Evolutionary conservation across 2,888 invertebrate species (phyloP).

Genomic region (Oscheius onirici): DNA sequence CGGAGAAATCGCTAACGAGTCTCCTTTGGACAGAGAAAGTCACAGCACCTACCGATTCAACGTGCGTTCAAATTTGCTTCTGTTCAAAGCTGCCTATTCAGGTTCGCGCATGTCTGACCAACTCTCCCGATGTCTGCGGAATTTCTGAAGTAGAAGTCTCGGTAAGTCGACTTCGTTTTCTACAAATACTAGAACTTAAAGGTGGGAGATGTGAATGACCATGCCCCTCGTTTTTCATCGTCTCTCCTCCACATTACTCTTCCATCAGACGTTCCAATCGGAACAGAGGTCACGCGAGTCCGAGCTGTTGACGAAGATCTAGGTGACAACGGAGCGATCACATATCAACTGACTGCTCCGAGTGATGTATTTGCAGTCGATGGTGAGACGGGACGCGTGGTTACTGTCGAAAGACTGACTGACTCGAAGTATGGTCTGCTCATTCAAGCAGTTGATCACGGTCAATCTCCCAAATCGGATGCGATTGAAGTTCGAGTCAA

Average conservation of each 20-base stretch:
- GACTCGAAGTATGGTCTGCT: constrained; percentile 44
- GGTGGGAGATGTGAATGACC: constrained; percentile 66
- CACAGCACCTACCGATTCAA: constrained; percentile 41
- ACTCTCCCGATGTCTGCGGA: constrained; percentile 38
- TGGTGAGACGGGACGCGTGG: constrained; percentile 39
- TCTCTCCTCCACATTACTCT: constrained; percentile 51
- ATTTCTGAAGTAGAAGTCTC: constrained; percentile 38
- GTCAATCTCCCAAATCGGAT: constrained; percentile 43
- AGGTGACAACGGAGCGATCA: constrained; percentile 55
- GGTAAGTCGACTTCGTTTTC: no score
- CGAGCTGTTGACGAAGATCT: constrained; percentile 57
- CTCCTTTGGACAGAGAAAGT: constrained; percentile 43
- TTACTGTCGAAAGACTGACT: constrained; percentile 36
- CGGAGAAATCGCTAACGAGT: constrained; percentile 45
- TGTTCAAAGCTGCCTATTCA: constrained; percentile 29
- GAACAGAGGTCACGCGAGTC: constrained; percentile 45
- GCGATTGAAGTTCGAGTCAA: constrained; percentile 44
- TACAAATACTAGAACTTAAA: no score
- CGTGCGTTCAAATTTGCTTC: constrained; percentile 20
- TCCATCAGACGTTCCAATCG: constrained; percentile 60
- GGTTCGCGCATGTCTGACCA: constrained; percentile 50
- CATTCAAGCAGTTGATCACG: constrained; percentile 51
- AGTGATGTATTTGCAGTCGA: constrained; percentile 44
- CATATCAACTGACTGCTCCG: constrained; percentile 49
- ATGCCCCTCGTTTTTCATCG: constrained; percentile 56